Base-by-base conservation (phyloP, 2,797 vertebrate genomes). In the Bradypodion pumilum region DNA sequence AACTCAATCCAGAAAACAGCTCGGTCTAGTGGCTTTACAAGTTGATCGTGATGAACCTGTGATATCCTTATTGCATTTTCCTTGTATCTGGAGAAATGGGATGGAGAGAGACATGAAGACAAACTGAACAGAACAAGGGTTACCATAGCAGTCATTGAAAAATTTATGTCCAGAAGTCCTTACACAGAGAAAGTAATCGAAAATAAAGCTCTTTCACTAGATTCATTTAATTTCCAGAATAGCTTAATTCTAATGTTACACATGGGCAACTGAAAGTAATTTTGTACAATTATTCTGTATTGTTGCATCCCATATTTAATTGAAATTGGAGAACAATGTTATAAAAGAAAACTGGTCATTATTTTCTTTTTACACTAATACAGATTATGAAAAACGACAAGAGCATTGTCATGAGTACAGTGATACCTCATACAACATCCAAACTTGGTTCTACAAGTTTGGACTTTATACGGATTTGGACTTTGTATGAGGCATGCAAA, bases 1-100 rank as follows among this genome's bases (percentile, higher is more conserved):
- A 91, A 97, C 93, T 98, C 96, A 0, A 97, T 94, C 97, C 97
- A 97, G 94, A 97, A 98, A 68, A 97, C 92, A 0, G 97, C 95
- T 80, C 95, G 92, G 27, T 97, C 96, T n/a, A 88, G 91, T 5
- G 97, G 94, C 69, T 84, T 96, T 2, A 95, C 19, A 1, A 97
- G 97, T 87, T 97, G 95, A 82, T 97, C 96, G 0, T 95, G 97
- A 65, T 97, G 96, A 77, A 97, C 97, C 2, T 85, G 91, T 52
- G 97, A 97, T 82, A 98, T 78, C 42, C 46, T 70, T 93, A 95
- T 80, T 27, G 82, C 91, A 2, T 94, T 97, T 77, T 96, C 95
- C 87, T 97, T 97, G 84, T 97, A 97, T 74, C 97, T 97, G 35
- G 65, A 42, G 79, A 40, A 8, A 23, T n/a, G 10, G 63, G 4